Base-by-base conservation (phyloP, 2,888 invertebrate genomes). In the Ichneumoninae sp. region DNA sequence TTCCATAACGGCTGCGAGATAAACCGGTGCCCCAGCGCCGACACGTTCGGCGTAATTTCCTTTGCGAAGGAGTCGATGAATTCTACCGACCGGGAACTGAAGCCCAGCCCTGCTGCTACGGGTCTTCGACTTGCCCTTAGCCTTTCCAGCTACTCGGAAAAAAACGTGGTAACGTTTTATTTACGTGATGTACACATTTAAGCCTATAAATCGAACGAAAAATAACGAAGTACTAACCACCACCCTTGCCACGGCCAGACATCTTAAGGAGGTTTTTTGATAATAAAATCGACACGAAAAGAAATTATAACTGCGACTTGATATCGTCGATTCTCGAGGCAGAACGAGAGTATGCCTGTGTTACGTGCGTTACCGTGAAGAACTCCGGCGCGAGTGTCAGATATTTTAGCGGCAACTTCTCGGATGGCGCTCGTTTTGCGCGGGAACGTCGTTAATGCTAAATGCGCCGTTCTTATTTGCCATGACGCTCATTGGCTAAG, bases 41-140 rank as follows among this genome's bases (percentile, higher is more conserved):
- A 95, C 94, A 40, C 95, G 92, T 44, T 95, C 95, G 0, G 96
- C 95, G 88, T 95, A 96, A 91, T 96, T 95, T 4, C 96, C 96
- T 87, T 95, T 95, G 0, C 95, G 92, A 1, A 96, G 91, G 16
- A 95, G 94, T 87, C 95, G 95, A 91, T 95, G 95, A 82, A 95
- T 94, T 74, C 95, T 94, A 2, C 95, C 95, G 0, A 95, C 95
- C 0, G 95, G 95, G 83, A 95, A 95, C 36, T 93, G 93, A 0
- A 95, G 93, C 1, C 95, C 95, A 8, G 95, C 95, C 69, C 95
- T 92, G 8, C 94, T 91, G 1, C 95, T 95, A 0, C 94, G 93
- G 0, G 95, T 91, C 91, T 92, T 92, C 19, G 92, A 87, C 84
- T 92, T 92, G 44, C 89, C 88, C 86, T 91, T 92, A 10, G 91